A percentile compares a stretch with the other conserved stretches of the same genome.
These are phyloP conservation scores for Leptodactylus fallax DNA, from an alignment of 2,797 vertebrate genomes.

Conservation along the genomic window DNA sequence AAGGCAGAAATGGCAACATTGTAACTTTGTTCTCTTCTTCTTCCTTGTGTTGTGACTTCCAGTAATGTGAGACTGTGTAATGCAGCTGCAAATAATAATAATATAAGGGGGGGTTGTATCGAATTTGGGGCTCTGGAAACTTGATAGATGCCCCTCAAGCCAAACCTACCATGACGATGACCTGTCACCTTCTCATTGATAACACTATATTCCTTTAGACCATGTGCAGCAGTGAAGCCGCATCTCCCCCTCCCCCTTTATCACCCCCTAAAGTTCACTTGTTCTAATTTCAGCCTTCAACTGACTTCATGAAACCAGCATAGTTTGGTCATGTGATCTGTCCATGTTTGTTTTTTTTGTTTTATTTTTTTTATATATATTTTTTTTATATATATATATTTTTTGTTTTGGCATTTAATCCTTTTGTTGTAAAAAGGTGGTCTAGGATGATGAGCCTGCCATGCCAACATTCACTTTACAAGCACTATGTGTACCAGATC, in stretches of 20 bases:
- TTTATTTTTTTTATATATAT: no score
- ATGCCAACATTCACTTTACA: conserved; percentile 77
- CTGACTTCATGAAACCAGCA: conserved; percentile 80
- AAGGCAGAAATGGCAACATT: conserved; percentile 73
- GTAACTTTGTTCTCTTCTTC: conserved; percentile 66
- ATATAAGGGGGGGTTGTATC: not conserved
- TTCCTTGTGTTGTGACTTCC: conserved; percentile 56
- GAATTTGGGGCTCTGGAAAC: not conserved
- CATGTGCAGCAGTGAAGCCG: conserved; percentile 51
- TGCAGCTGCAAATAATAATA: not conserved
- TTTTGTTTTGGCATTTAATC: conserved; percentile 70
- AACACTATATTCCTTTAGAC: conserved; percentile 51
- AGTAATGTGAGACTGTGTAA: conserved; percentile 43
- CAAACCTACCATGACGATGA: conserved; percentile 43
- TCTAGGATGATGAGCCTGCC: conserved; percentile 75
- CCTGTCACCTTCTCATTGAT: not conserved
- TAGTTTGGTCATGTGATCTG: conserved; percentile 77
- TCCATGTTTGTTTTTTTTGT: conserved; percentile 69
- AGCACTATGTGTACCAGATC: conserved; percentile 87
- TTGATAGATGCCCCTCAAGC: conserved; percentile 59
- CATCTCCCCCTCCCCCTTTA: not conserved
- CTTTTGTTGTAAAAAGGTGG: conserved; percentile 97
- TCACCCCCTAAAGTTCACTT: conserved; percentile 67
- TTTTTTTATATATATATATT: conserved; percentile 68
- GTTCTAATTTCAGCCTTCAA: conserved; percentile 73